Percentiles rank a stretch among this genome's conserved stretches.
phyloP scores from a whole-genome alignment of 2,113 vertebrate species.

The Sus scrofa region T2T-Sscrofa CM000830.6:111899501-111900000 shows the following conservation, averaged over 20 bases:
- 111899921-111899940: too few species aligned
- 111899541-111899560: neutral
- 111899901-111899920: too few species aligned
- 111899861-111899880: too few species aligned
- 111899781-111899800: too few species aligned
- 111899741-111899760: neutral
- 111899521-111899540: neutral
- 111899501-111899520: conserved; percentile 12
- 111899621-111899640: neutral
- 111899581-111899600: neutral
- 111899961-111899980: too few species aligned
- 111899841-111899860: too few species aligned
- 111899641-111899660: conserved; percentile 25
- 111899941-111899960: too few species aligned
- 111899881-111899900: too few species aligned
- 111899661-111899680: neutral
- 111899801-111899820: too few species aligned
- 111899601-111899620: conserved; percentile 1
- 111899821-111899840: too few species aligned
- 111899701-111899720: neutral
- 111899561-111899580: neutral
- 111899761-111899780: too few species aligned
- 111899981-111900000: too few species aligned
- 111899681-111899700: neutral
- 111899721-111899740: neutral